phyloP scores from a whole-genome alignment of 2,113 vertebrate genomes.

The Nothocercus nigrocapillus region DNA sequence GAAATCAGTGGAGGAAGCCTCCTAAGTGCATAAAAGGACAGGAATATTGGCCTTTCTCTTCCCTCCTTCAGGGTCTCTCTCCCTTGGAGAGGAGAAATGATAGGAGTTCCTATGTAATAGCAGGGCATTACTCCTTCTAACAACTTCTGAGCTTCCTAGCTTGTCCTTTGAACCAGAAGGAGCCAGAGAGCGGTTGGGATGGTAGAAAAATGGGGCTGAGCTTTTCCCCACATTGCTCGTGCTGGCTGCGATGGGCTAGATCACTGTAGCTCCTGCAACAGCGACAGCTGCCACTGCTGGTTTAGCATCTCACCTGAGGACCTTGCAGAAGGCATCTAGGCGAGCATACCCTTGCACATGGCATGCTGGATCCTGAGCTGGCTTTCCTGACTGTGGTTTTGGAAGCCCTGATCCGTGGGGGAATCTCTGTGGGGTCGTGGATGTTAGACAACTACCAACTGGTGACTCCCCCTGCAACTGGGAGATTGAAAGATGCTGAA shows the following conservation, averaged over 20 bases:
- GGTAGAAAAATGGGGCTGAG: fast-evolving
- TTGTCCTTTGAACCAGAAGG: not conserved
- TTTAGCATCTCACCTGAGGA: fast-evolving
- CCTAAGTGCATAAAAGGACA: not conserved
- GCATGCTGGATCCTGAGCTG: fast-evolving
- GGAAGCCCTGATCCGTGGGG: too few species aligned
- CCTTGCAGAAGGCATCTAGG: not conserved
- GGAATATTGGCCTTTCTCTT: too few species aligned
- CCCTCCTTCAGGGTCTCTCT: fast-evolving
- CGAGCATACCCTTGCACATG: fast-evolving
- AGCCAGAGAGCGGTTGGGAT: not conserved
- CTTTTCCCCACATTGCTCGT: not conserved
- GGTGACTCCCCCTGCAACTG: fast-evolving
- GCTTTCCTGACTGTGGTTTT: not conserved
- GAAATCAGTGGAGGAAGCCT: not conserved
- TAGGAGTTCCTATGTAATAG: fast-evolving
- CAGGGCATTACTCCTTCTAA: fast-evolving
- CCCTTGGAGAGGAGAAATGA: not conserved
- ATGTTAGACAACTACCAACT: fast-evolving
- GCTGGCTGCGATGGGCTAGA: not conserved
- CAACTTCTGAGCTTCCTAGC: not conserved
- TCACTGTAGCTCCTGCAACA: not conserved
- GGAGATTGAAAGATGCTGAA: not conserved
- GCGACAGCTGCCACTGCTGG: not conserved
- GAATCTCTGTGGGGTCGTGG: not conserved